Base-by-base conservation (phyloP, 2,113 vertebrate genomes). In the Dasyprocta punctata region DNA sequence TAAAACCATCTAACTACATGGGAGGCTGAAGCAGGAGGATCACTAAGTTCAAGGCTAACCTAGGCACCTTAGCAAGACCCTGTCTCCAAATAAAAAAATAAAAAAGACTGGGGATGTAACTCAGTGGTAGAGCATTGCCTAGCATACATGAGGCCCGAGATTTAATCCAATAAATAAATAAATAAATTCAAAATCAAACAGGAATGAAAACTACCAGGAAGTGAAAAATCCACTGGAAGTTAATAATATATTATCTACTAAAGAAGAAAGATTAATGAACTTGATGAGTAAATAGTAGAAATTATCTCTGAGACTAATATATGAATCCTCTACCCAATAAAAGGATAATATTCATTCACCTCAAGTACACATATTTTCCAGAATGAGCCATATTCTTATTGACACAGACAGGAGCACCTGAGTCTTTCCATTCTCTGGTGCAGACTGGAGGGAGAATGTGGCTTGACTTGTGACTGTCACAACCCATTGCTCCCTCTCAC, bases 231-330 rank as follows among this genome's bases (percentile, higher is more conserved):
- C 49, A 19, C 54, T 20, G 20, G 36, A 38, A 78, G 47, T 9
- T 91, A 75, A 63, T 84, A 71, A 28, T 91, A 61, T 47, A 44
- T 69, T 73, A 71, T 36, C 71, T 14, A 60, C 9, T 44, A 0
- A 73, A 84, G 3, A 92, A 60, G 49, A 96, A 94, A 94, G 5
- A 60, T 81, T n/a, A 81, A 89, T 69, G 22, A 90, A 73, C 4
- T 58, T 75, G 12, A 87, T 95, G 71, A 67, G 28, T 67, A 61
- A 85, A 77, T 9, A 83, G 16, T 14, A 73, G 12, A 71, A 71
- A 92, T 36, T 60, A 60, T 60, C 6, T 5, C 69, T 44, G 13
- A 88, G 93, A 71, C 26, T 19, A 20, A 17, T 30, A 33, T 26
- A n/a, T 82, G 52, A 56, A 56, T n/a, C 22, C 26, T 78, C 13